Evolutionary conservation across 2,113 vertebrate genomes (phyloP).

Genomic region (Rhinoptilus africanus): DNA sequence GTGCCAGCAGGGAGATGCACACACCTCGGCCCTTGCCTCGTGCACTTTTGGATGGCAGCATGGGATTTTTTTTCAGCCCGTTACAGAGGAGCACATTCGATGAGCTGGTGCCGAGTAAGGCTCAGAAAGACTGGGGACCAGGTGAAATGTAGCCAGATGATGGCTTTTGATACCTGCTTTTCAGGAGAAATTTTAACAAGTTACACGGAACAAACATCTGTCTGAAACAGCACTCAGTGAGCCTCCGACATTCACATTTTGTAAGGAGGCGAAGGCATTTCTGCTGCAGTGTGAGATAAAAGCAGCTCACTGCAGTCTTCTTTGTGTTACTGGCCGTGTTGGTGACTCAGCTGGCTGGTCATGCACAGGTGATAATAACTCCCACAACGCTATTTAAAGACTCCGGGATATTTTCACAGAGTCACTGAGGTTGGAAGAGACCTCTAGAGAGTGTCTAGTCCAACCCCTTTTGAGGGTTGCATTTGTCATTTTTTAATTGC

Average conservation of each 20-base stretch:
- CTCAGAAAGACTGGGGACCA: not conserved
- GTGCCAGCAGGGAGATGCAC: not conserved
- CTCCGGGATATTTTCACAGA: not conserved
- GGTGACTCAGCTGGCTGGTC: not conserved
- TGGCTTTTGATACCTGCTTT: not conserved
- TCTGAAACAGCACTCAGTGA: not conserved
- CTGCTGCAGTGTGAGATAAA: not conserved
- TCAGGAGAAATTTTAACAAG: not conserved
- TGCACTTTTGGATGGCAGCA: not conserved
- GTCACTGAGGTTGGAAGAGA: not conserved
- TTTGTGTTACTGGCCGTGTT: not conserved
- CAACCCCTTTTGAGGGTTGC: not conserved
- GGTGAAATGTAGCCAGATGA: not conserved
- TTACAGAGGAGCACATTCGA: not conserved
- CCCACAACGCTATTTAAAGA: not conserved
- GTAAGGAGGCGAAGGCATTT: not conserved
- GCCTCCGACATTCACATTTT: not conserved
- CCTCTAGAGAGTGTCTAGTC: not conserved
- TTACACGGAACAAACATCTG: not conserved
- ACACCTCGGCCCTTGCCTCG: not conserved
- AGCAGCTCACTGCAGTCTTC: not conserved
- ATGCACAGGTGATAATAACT: not conserved
- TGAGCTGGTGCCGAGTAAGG: not conserved
- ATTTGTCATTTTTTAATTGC: constrained; percentile 40
- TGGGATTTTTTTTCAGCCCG: not conserved